Evolutionary conservation across 2,113 vertebrate genomes (phyloP), one percentile per base, ranked within the genome.

Genomic region (Tachuris rubrigastra): DNA sequence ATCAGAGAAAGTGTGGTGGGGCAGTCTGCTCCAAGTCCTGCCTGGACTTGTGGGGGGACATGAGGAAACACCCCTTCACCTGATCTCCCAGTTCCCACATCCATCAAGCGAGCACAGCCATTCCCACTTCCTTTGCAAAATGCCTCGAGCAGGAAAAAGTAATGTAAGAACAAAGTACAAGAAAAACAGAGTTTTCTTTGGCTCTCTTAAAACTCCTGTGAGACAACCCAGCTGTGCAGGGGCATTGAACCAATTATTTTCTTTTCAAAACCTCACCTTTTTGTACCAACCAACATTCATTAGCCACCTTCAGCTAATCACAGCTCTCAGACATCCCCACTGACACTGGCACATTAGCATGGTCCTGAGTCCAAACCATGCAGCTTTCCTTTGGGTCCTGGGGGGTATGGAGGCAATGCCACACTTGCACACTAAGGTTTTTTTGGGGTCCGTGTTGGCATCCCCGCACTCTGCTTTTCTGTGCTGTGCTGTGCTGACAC

Each of bases 41-140:
- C 66, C 79, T 56, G 76, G 85, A 18, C 68, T 86, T 95, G 88
- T 90, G 72, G 69, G 19, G 14, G 83, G 60, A 86, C 49, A 72
- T 72, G 47, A 94, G 79, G 65, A 85, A 96, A 80, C 31, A 44
- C 52, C 66, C 44, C 44, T 92, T 92, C 90, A 94, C 75, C 75
- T 95, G 85, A 74, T 80, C 60, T 71, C 65, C 24, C 80, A 7
- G 73, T 94, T 96, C 92, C 66, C 88, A 91, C 79, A 91, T 85
- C 78, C 87, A 91, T 93, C 85, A 93, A 88, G 46, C 2, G 18
- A 90, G 37, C 1, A 4, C 58, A 84, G 76, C 69, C 47, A 3
- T 85, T 89, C 76, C 55, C 91, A 65, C 92, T 95, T 95, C 83
- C 83, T 90, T 58, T 89, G 53, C 42, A 94, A 88, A 95, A 67